Base-by-base conservation (phyloP, 2,113 vertebrate genomes). In the Salminus brasiliensis region DNA sequence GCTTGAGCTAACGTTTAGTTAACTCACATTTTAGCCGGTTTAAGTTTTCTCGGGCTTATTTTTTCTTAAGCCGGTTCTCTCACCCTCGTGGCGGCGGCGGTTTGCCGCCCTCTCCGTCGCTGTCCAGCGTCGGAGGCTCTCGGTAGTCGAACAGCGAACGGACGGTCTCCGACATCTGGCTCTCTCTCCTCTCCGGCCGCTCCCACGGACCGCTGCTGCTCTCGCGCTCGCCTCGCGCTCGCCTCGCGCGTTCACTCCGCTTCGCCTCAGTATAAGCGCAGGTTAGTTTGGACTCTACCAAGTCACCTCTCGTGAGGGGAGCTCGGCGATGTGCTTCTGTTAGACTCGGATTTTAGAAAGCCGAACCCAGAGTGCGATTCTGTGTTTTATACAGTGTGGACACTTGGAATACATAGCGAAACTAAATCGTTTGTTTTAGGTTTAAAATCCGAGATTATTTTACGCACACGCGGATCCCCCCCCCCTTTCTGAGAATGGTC, bases 141-240 rank as follows among this genome's bases (percentile, higher is more conserved):
- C 93, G 89, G 88, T 91, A 90, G 83, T 94, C 93, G 78, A 87
- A 89, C 79, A 90, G 88, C 71, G 91, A 90, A 77, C 92, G 89
- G 74, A 84, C 88, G 75, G 88, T 90, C 88, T 93, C 93, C 90
- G 92, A 91, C 93, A 94, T 94, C 68, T 18, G 18, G 15, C 1
- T 6, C 21, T n/a, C 6, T 18, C 21, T 21, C 21, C 47, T 52
- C 16, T 91, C 90, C 73, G 75, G 80, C 21, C 60, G 66, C 78
- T 72, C 79, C n/a, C n/a, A n/a, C n/a, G 76, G 74, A 45, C 79
- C 57, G 85, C 77, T 85, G 85, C 71, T 82, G 4, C 85, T 23
- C 80, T 43, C 41, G 85, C 85, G 86, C 86, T n/a, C 87, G 86
- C 87, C 86, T n/a, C 87, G 86, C 87, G 70, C 74, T 55, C 60